These are phyloP conservation scores for Gopherus evgoodei DNA, from an alignment of 2,113 vertebrate species.

Conservation along the genomic window DNA sequence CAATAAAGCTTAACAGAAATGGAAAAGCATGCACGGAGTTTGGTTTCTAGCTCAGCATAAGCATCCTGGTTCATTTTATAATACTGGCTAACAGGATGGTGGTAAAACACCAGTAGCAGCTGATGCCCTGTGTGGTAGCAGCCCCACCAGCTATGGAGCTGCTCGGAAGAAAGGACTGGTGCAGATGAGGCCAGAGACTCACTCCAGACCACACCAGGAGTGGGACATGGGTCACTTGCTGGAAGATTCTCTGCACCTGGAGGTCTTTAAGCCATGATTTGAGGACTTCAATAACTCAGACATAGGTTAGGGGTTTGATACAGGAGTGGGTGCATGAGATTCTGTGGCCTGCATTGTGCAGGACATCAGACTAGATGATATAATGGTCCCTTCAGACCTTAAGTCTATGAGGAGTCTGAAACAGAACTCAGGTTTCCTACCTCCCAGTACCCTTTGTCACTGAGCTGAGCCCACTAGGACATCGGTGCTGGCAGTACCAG, in stretches of 20 bases:
- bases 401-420: too few relatives aligned
- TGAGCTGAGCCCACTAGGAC: neutral
- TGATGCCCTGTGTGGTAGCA: fast-evolving
- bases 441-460: neutral
- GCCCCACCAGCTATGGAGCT: fast-evolving
- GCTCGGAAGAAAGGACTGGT: neutral
- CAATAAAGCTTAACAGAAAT: neutral
- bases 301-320: too few relatives aligned
- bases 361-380: too few relatives aligned
- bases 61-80: neutral
- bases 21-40: neutral
- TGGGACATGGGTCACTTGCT: too few relatives aligned
- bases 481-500: neutral
- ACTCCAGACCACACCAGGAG: neutral
- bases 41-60: neutral
- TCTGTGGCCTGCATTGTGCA: too few relatives aligned
- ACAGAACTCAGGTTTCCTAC: too few relatives aligned
- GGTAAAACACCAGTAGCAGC: neutral
- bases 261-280: too few relatives aligned
- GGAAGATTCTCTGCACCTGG: too few relatives aligned
- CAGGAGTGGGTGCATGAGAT: too few relatives aligned
- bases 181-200: neutral
- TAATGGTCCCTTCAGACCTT: too few relatives aligned
- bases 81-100: neutral
- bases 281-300: too few relatives aligned